Base-by-base conservation (phyloP, 1,140 invertebrate species). In the Parapsyche elsis region DNA sequence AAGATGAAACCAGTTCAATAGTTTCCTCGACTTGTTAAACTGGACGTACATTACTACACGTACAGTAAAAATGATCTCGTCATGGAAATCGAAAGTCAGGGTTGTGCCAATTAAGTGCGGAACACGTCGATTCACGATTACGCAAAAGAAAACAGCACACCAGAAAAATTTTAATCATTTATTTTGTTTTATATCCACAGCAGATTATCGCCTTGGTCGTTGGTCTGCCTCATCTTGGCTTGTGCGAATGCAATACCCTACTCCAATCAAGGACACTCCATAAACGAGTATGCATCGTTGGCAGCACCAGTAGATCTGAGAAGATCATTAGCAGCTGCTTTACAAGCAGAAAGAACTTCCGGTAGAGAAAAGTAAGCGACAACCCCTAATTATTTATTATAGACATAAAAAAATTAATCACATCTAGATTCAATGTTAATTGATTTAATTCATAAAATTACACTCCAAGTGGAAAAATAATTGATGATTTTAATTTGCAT, bases 21-120 rank as follows among this genome's bases (percentile, higher is more conserved):
- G 23, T 78, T 81, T 73, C 75, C 75, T 81, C 5, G 49, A 49
- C 12, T 16, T 71, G 80, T 78, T 59, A 24, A 77, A 44, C 74
- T 26, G 45, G 59, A n/a, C 14, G 44, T 64, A n/a, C n/a, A n/a
- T n/a, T n/a, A n/a, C n/a, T n/a, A n/a, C n/a, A n/a, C n/a, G n/a
- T n/a, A n/a, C n/a, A n/a, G n/a, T n/a, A n/a, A n/a, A n/a, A n/a
- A 76, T 76, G 76, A 80, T 76, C 53, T 45, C 26, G n/a, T 61
- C 70, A 70, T 79, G 59, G 73, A 82, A 82, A 82, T 64, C 64
- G 81, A 82, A 82, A 82, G 78, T 82, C 81, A 82, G 81, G 81
- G 81, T 82, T 80, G 71, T 26, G 70, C 10, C 67, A 45, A 71
- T 71, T 71, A 57, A 61, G n/a, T 26, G 26, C 64, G 14, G 24